Base-by-base conservation (phyloP, 2,797 vertebrate species). In the Borostomias antarcticus region DNA sequence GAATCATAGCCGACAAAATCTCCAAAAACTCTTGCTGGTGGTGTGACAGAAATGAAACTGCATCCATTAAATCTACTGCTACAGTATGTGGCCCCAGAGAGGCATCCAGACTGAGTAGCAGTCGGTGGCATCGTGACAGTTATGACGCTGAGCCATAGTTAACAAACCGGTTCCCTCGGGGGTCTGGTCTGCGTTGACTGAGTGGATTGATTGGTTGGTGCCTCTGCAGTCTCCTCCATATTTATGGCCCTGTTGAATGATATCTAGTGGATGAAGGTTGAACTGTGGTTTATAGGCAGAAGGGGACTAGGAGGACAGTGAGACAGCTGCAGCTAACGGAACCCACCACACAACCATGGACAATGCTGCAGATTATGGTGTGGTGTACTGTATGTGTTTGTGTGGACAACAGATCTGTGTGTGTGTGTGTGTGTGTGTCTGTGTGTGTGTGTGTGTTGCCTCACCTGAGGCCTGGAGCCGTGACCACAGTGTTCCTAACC, bases 141-240 rank as follows among this genome's bases (percentile, higher is more conserved):
- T 51, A 13, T 21, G 15, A 10, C 29, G 5, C 19, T 57, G n/a
- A 61, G 4, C 29, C 19, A 13, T 59, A 52, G 25, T 53, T 50
- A 50, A 53, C 60, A 43, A 45, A 56, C 19, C 33, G 17, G 0
- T 4, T n/a, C 54, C 58, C 51, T 13, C 23, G 33, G 56, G 70
- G 48, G 50, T 43, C 50, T 26, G 54, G 43, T 47, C 45, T 21
- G 35, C 30, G 70, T 53, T 54, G 53, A 72, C 63, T 35, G 19
- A 32, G 9, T 29, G 30, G 17, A 52, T 51, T 21, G 51, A 70
- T 35, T 51, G 47, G 35, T 62, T 53, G 29, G 61, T 52, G 47
- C 33, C 29, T 25, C 47, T 45, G 43, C 10, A 30, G 43, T 9
- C 58, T 56, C 57, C 54, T 32, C 52, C 69, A 45, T 54, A 62